Evolutionary conservation across 2,797 vertebrate species (phyloP).

Genomic region (Smutsia temminckii): DNA sequence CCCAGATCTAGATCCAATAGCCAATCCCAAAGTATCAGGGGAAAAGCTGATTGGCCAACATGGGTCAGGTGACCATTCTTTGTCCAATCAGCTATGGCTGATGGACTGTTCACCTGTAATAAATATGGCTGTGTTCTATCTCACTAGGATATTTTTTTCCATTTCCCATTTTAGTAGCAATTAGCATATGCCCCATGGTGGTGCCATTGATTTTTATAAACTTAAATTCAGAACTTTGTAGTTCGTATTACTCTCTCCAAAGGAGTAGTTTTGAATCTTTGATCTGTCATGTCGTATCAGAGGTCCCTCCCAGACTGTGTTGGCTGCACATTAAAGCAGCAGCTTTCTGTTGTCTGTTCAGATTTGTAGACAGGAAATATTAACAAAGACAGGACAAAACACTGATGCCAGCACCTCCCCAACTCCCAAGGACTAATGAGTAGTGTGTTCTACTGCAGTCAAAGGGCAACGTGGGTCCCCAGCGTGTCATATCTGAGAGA

Average conservation of each 20-base stretch:
- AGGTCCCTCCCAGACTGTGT: neutral
- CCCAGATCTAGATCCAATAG: neutral
- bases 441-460: neutral
- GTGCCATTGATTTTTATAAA: neutral
- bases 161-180: neutral
- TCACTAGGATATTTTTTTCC: neutral
- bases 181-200: neutral
- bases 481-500: neutral
- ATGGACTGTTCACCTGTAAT: neutral
- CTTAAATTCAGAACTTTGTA: neutral
- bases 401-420: neutral
- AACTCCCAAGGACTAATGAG: neutral
- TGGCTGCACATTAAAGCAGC: neutral
- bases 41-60: neutral
- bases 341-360: neutral
- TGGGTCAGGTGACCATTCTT: neutral
- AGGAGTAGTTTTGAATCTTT: neutral
- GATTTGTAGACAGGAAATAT: neutral
- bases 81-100: neutral
- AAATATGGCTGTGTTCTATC: neutral
- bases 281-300: accelerated
- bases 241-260: neutral
- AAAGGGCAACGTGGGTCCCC: neutral
- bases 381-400: neutral
- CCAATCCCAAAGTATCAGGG: neutral